These are phyloP conservation scores for Spheniscus humboldti DNA, from an alignment of 2,797 vertebrate genomes.

Conservation along the genomic window DNA sequence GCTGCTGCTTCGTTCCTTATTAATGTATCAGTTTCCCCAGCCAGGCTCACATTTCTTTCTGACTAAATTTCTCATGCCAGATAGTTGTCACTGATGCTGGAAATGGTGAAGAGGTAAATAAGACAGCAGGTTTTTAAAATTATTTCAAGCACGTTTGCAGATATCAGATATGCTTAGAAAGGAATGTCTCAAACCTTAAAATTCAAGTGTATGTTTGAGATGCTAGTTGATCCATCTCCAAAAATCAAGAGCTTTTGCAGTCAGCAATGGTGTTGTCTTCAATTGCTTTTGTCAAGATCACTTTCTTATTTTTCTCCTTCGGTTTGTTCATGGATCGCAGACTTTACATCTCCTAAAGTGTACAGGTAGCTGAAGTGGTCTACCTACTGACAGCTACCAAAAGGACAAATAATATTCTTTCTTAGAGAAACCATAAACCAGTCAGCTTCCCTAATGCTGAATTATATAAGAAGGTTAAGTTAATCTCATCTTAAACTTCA, in stretches of 20 bases:
- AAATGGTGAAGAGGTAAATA: not conserved
- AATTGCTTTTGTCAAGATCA: not conserved
- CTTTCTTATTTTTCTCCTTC: not conserved
- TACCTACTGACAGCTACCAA: not conserved
- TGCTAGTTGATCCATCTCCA: not conserved
- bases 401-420: not conserved
- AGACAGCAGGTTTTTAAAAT: not conserved
- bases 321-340: not conserved
- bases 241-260: not conserved
- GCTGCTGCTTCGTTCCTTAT: not conserved
- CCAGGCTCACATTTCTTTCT: not conserved
- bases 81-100: not conserved
- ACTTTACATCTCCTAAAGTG: not conserved
- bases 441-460: not conserved
- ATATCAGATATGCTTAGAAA: not conserved
- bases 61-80: not conserved
- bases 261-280: not conserved
- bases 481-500: not conserved
- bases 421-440: not conserved
- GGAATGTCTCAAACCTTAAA: not conserved
- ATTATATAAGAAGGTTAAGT: not conserved
- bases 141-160: not conserved
- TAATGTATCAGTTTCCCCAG: not conserved
- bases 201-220: not conserved
- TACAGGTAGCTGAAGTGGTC: not conserved